phyloP scores from a whole-genome alignment of 1,140 invertebrate genomes.

The Oedothorax gibbosus region DNA sequence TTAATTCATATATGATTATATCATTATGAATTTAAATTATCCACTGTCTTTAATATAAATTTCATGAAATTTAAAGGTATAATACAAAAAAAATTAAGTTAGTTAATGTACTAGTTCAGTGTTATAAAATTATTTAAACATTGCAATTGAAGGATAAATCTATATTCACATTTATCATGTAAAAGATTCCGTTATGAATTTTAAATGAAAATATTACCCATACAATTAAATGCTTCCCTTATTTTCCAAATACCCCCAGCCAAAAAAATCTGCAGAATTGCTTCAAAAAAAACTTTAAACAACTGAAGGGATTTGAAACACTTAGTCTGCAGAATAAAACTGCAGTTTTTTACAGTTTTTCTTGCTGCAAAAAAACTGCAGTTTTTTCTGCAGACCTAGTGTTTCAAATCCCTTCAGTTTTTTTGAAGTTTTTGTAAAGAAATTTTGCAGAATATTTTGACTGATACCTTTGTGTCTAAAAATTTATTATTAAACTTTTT shows the following conservation, averaged over 20 bases:
- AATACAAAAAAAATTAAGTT: not conserved
- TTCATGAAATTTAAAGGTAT: not conserved
- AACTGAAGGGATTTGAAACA: too few species aligned
- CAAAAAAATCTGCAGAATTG: too few species aligned
- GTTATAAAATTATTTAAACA: not conserved
- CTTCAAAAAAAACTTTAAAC: too few species aligned
- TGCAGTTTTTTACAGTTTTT: not conserved
- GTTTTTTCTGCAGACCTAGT: too few species aligned
- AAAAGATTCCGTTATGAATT: not conserved
- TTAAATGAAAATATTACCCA: not conserved
- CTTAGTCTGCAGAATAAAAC: too few species aligned
- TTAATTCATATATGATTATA: not conserved
- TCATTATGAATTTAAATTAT: not conserved
- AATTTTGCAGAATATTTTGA: not conserved
- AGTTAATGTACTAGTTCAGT: not conserved
- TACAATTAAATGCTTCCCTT: not conserved
- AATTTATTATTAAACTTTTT: not conserved
- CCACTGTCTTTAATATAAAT: not conserved
- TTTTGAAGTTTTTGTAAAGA: not conserved
- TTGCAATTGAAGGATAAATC: not conserved
- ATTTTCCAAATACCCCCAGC: not conserved
- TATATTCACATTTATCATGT: not conserved
- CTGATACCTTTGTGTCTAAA: not conserved
- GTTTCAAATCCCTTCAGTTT: too few species aligned
- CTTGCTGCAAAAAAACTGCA: not conserved